Evolutionary conservation across 2,888 invertebrate species (phyloP).

Genomic region (Diaprepes abbreviatus): DNA sequence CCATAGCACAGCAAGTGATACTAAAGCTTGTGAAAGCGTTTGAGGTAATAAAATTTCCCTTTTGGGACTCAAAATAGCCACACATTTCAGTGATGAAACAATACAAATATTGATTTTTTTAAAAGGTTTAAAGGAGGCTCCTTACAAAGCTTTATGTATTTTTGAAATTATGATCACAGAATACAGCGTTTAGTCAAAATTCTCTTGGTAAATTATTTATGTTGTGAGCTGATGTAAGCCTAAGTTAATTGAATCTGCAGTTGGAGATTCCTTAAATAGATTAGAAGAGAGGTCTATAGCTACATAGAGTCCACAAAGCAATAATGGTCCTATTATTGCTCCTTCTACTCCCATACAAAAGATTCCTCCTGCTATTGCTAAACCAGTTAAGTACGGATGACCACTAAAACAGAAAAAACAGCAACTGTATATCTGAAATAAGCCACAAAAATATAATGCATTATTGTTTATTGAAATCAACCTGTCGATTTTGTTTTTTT

Average conservation of each 20-base stretch:
- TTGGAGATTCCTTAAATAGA: constrained; percentile 77
- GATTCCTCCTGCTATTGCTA: constrained; percentile 98
- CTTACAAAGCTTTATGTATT: too few relatives aligned
- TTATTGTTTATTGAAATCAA: too few relatives aligned
- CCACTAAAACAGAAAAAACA: constrained; percentile 71
- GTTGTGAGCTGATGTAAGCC: constrained; percentile 30
- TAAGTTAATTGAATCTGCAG: constrained; percentile 69
- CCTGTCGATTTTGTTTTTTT: too few relatives aligned
- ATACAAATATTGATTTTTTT: too few relatives aligned
- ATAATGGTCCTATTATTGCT: constrained; percentile 95
- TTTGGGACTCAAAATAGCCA: too few relatives aligned
- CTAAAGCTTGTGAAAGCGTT: too few relatives aligned
- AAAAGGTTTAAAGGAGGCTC: too few relatives aligned
- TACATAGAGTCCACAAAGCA: constrained; percentile 95
- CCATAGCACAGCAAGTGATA: too few relatives aligned
- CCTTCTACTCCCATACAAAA: constrained; percentile 98
- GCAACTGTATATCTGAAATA: too few relatives aligned
- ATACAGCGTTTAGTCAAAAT: background rate
- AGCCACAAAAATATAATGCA: too few relatives aligned
- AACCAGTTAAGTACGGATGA: constrained; percentile 96
- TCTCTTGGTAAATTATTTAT: background rate
- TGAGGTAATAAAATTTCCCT: too few relatives aligned
- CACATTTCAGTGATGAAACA: too few relatives aligned
- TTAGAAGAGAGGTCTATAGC: constrained; percentile 86
- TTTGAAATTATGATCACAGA: background rate